Conservation (phyloP, 1,140 invertebrate species). For the Listronotus oregonensis region DNA sequence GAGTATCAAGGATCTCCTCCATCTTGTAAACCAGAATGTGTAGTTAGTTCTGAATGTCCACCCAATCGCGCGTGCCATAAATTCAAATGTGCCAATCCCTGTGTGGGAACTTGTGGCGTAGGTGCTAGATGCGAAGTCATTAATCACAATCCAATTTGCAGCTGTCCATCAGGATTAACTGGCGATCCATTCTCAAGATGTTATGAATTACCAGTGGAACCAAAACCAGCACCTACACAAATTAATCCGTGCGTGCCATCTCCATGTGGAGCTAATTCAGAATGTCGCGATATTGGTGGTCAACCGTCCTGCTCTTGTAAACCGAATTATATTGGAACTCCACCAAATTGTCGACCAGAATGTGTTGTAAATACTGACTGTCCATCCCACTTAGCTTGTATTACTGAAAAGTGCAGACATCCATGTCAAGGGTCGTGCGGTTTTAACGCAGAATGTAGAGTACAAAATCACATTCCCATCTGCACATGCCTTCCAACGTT, state of each 20-base stretch:
- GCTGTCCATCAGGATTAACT: constrained; percentile 69
- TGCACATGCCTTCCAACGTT: constrained; percentile 71
- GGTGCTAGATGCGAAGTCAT: constrained; percentile 69
- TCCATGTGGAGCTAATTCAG: constrained; percentile 77
- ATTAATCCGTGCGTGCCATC: constrained; percentile 76
- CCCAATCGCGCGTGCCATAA: constrained; percentile 72
- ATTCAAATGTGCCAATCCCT: constrained; percentile 74
- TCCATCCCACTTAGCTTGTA: constrained; percentile 74
- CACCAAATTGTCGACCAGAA: constrained; percentile 78
- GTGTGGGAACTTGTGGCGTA: constrained; percentile 70
- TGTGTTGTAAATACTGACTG: constrained; percentile 82
- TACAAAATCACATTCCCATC: constrained; percentile 75
- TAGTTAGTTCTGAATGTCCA: constrained; percentile 74
- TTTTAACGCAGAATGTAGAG: constrained; percentile 73
- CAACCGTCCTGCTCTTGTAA: constrained; percentile 76
- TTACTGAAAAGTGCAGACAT: constrained; percentile 77
- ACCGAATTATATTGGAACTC: constrained; percentile 75
- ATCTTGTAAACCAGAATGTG: constrained; percentile 74
- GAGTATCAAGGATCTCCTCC: constrained; percentile 69
- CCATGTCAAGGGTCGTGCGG: constrained; percentile 82
- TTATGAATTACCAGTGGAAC: constrained; percentile 53
- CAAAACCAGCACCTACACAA: constrained; percentile 53
- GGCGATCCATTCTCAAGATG: constrained; percentile 77
- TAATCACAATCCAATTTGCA: constrained; percentile 77
- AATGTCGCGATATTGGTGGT: constrained; percentile 66